Percentiles rank a stretch among this genome's conserved stretches.
These are phyloP conservation scores for Machaerirhynchus nigripectus DNA, from an alignment of 2,113 vertebrate genomes.

Conservation along the genomic window DNA sequence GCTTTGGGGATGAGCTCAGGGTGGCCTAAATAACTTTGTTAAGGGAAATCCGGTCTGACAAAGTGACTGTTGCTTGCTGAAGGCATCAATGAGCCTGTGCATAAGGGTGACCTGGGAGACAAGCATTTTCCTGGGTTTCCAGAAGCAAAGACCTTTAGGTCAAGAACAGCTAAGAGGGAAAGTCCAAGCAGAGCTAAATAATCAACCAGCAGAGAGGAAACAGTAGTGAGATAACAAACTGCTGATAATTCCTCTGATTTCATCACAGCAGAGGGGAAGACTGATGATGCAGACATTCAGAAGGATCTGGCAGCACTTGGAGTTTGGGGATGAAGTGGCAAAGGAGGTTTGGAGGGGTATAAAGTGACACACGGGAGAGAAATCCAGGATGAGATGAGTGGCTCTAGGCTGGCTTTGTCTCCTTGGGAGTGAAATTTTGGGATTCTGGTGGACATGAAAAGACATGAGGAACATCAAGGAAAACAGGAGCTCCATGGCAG, in stretches of 20 bases:
- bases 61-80: fast-evolving
- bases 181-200: background rate
- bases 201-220: background rate
- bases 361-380: background rate
- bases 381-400: background rate
- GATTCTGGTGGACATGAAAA: background rate
- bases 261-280: background rate
- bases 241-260: background rate
- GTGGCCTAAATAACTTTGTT: background rate
- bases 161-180: background rate
- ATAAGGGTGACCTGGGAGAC: background rate
- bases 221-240: background rate
- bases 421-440: background rate
- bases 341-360: background rate
- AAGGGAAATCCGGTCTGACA: background rate
- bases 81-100: background rate
- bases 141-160: background rate
- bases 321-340: background rate
- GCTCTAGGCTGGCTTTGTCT: background rate
- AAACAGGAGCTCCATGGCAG: background rate
- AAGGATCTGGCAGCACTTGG: background rate
- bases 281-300: background rate
- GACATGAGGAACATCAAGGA: background rate
- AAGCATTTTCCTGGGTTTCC: background rate
- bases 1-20: background rate